Evolutionary conservation across 2,113 vertebrate genomes (phyloP).

Genomic region (Mastomys natalensis): DNA sequence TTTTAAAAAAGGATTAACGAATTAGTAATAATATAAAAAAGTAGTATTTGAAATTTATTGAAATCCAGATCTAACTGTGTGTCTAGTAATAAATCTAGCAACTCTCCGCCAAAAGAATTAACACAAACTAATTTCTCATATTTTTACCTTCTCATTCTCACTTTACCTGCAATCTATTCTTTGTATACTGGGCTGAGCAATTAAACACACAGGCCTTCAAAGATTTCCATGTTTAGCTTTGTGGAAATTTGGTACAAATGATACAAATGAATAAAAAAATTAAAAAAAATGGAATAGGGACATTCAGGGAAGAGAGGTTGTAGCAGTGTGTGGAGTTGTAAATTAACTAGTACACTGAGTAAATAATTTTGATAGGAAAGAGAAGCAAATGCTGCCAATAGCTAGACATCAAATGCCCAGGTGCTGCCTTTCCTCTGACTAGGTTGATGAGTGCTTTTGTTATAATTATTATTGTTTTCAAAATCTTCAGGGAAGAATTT

Average conservation of each 20-base stretch:
- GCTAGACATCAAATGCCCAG: accelerated
- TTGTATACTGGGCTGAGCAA: neutral
- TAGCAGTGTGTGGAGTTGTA: neutral
- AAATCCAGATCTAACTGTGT: neutral
- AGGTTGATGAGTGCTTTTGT: accelerated
- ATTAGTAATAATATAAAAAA: no score
- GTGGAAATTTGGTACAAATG: neutral
- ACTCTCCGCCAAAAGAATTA: neutral
- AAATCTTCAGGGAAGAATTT: neutral
- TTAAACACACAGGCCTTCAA: neutral
- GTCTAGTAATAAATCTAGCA: neutral
- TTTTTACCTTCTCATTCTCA: neutral
- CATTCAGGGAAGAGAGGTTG: neutral
- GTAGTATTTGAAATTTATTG: neutral
- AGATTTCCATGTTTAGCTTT: neutral
- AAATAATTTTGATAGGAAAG: neutral
- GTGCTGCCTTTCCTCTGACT: neutral
- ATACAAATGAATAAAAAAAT: neutral
- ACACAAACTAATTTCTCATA: neutral
- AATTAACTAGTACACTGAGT: neutral
- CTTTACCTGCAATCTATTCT: neutral
- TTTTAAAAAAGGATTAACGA: no score
- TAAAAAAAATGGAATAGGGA: neutral
- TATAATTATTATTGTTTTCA: neutral
- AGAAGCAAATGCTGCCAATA: neutral